Percentiles rank a stretch among this genome's conserved stretches.
Evolutionary conservation across 2,797 vertebrate genomes (phyloP).

Genomic region (Protonibea diacanthus): DNA sequence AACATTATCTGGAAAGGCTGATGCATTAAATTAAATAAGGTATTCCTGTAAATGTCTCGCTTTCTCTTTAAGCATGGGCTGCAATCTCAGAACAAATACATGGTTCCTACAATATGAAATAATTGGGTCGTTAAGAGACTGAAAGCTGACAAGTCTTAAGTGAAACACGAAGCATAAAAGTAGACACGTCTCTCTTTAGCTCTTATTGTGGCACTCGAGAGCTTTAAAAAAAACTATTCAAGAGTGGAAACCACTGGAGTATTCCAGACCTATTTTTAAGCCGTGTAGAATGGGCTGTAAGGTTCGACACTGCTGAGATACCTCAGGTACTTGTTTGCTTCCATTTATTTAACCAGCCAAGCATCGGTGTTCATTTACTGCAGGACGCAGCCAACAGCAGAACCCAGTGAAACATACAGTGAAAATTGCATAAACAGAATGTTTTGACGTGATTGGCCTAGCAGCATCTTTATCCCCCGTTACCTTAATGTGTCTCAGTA

Average conservation of each 20-base stretch:
- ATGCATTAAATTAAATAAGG: conserved; percentile 22
- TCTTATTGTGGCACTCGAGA: conserved; percentile 37
- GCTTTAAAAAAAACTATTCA: conserved; percentile 40
- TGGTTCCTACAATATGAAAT: conserved; percentile 20
- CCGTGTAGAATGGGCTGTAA: conserved; percentile 9
- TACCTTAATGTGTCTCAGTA: conserved; percentile 11
- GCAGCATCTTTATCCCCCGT: conserved; percentile 10
- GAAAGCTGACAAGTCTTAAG: conserved; percentile 33
- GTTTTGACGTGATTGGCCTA: conserved; percentile 5
- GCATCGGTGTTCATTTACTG: conserved; percentile 40
- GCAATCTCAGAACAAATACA: conserved; percentile 15
- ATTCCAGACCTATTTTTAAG: conserved; percentile 47
- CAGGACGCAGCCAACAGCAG: conserved; percentile 30
- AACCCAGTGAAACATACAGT: conserved; percentile 13
- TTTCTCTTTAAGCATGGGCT: conserved; percentile 24
- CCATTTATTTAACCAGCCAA: conserved; percentile 48
- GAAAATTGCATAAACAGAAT: conserved; percentile 33
- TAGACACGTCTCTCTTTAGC: conserved; percentile 24
- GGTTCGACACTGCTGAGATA: conserved; percentile 25
- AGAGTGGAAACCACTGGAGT: conserved; percentile 30
- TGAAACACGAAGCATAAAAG: conserved; percentile 36
- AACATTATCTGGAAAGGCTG: conserved; percentile 18
- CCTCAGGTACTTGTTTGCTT: conserved; percentile 45
- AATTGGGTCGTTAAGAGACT: conserved; percentile 39
- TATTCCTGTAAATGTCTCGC: conserved; percentile 9